Base-by-base conservation (phyloP, 2,113 vertebrate genomes). In the Sapayoa aenigma region DNA sequence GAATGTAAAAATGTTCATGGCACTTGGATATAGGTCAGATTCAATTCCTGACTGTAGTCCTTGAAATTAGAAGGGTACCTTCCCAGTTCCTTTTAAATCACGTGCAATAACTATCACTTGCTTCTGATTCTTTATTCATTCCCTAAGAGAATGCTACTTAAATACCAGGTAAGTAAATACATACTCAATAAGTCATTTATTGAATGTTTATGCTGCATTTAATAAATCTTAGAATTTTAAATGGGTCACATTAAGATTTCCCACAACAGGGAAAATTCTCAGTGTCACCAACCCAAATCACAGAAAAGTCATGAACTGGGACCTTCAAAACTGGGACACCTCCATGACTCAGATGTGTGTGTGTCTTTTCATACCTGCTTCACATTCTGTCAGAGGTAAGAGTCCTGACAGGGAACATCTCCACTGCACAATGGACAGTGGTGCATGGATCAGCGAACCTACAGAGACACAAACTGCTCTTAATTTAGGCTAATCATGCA, bases 101-200 rank as follows among this genome's bases (percentile, higher is more conserved):
- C 71, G 23, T 35, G 35, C 75, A 91, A 59, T 71, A 95, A 79
- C 62, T 37, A 31, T 53, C 37, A 1, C 72, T 96, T 92, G 46
- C 18, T 60, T 60, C 55, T 62, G 71, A 83, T n/a, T 35, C 52
- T 68, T 75, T 82, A 22, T 94, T 92, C 95, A 75, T 95, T 94
- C 89, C 87, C 92, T 91, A 82, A 96, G 37, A 84, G 87, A 82
- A 96, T 46, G 91, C 27, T 81, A 93, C 86, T 77, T 91, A 93
- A 96, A 89, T 49, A 89, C 47, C 74, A 96, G 90, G 39, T 66
- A 95, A 96, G 94, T 91, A 95, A 85, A 93, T 90, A 80, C 0
- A 5, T 52, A 63, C 91, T 93, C 87, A 86, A 80, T 95, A 81
- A 53, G 91, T 83, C 33, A 56, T 68, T 82, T 94, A 87, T 47